Evolutionary conservation across 2,797 vertebrate genomes (phyloP), one percentile per base, ranked within the genome.

Genomic region (Oreonectes daqikongensis): DNA sequence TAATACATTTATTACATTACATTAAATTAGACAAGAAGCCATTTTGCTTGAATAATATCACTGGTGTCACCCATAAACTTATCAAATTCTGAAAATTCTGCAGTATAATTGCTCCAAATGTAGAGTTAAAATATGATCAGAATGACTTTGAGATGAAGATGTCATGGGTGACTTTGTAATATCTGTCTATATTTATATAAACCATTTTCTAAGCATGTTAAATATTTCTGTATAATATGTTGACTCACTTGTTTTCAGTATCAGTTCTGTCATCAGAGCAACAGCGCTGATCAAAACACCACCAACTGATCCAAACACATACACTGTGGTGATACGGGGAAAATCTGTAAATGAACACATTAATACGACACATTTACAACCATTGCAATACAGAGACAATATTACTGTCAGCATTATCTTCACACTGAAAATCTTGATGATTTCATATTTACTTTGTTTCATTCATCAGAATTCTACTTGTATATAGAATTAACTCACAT

Each of bases 291-390:
- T 20, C 12, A 52, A 22, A 52, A 52, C 50, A 20, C 11, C 50
- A 20, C n/a, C 50, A 52, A 22, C 50, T 22, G 50, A 52, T 52
- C 50, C 50, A 22, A 52, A 52, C 50, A 52, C 50, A 52, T 52
- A 52, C 50, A 52, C 20, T 2, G 20, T 22, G 8, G 2, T 52
- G 10, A 20, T 3, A 52, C 50, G 7, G 0, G 8, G 17, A 15
- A 52, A 20, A 22, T 22, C 50, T 52, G 50, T 11, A 2, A 52
- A 22, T 20, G 3, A 52, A 52, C 3, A 52, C 20, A 52, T n/a
- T 2, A n/a, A 48, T 48, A n/a, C n/a, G 6, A 48, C 46, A 48
- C 18, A n/a, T 48, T 6, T 8, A 48, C 6, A 48, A 6, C 44
- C 4, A n/a, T 6, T n/a, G 4, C 0, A 48, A n/a, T 48, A 48